Evolutionary conservation across 2,797 vertebrate genomes (phyloP).

Genomic region (Tinamus major): DNA sequence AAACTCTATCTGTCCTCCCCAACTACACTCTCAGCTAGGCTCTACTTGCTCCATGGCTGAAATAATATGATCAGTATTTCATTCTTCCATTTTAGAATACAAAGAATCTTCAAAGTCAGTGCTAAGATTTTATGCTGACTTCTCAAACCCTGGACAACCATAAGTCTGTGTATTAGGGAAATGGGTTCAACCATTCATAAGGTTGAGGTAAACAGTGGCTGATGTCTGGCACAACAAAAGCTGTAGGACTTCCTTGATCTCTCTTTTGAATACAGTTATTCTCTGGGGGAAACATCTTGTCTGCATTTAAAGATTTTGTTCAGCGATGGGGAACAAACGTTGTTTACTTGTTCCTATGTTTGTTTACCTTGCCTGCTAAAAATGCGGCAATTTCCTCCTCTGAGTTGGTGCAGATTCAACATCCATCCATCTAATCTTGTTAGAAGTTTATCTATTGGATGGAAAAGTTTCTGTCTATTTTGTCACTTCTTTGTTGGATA

Average conservation of each 20-base stretch:
- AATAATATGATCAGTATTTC: background rate
- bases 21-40: background rate
- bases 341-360: slow-evolving; percentile 8
- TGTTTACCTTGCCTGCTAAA: background rate
- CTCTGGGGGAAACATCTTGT: background rate
- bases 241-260: background rate
- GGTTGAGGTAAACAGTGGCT: background rate
- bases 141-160: background rate
- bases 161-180: background rate
- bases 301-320: slow-evolving; percentile 50
- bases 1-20: background rate
- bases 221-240: background rate
- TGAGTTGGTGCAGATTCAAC: background rate
- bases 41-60: background rate
- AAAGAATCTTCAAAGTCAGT: background rate
- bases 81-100: background rate
- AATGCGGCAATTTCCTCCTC: background rate
- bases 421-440: background rate
- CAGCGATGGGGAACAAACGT: slow-evolving; percentile 36
- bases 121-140: background rate
- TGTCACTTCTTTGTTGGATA: slow-evolving; percentile 5
- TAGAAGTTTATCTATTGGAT: background rate
- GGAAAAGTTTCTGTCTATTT: slow-evolving; percentile 20
- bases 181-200: background rate
- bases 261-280: slow-evolving; percentile 4